Conservation (phyloP, 2,888 invertebrate genomes). For the Amaurobius ferox region DNA sequence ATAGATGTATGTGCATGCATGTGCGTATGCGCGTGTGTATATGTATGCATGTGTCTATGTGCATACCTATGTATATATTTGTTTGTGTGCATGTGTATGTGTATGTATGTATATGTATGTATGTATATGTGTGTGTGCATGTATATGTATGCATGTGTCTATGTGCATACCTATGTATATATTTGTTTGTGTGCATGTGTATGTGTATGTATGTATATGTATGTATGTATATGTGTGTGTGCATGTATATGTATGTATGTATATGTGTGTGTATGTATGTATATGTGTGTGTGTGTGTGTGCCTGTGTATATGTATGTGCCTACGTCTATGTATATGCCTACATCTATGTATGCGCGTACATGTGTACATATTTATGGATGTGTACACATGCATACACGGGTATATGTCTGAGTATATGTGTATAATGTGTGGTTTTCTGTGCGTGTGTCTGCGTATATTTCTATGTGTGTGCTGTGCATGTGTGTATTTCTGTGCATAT, state of each 20-base stretch:
- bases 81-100: background rate
- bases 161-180: background rate
- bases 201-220: background rate
- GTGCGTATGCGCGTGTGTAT: background rate
- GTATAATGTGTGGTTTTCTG: too few relatives aligned
- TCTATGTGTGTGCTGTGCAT: too few relatives aligned
- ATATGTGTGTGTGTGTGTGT: background rate
- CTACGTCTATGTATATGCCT: background rate
- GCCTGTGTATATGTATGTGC: background rate
- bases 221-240: background rate
- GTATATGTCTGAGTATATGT: background rate
- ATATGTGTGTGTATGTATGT: background rate
- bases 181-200: background rate
- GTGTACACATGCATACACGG: background rate
- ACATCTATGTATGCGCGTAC: background rate
- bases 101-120: background rate
- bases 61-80: background rate
- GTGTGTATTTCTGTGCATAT: too few relatives aligned
- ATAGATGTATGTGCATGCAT: background rate
- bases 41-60: background rate
- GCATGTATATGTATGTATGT: background rate
- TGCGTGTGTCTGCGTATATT: too few relatives aligned
- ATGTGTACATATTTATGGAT: background rate
- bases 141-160: background rate
- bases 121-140: background rate